Evolutionary conservation across 2,888 invertebrate genomes (phyloP).

Genomic region (Actias luna): DNA sequence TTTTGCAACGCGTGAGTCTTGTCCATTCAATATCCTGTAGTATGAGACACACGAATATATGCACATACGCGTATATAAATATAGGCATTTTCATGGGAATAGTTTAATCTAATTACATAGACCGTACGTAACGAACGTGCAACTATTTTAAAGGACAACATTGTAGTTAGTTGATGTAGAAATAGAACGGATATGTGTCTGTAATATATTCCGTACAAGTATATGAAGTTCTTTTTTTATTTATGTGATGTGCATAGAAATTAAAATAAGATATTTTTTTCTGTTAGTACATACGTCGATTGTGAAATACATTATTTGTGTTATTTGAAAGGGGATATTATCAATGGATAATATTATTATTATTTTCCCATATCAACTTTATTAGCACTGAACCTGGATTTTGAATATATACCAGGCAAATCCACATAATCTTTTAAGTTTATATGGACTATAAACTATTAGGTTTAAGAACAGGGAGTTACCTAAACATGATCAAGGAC

Average conservation of each 20-base stretch:
- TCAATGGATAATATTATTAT: too few relatives aligned
- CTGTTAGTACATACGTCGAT: too few relatives aligned
- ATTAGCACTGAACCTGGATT: too few relatives aligned
- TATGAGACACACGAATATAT: not conserved
- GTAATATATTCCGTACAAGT: conserved; percentile 10
- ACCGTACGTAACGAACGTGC: conserved; percentile 36
- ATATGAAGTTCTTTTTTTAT: conserved; percentile 7
- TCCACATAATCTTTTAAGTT: too few relatives aligned
- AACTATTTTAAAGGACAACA: conserved; percentile 15
- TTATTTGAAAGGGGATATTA: too few relatives aligned
- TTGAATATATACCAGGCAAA: too few relatives aligned
- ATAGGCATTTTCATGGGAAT: conserved; percentile 22
- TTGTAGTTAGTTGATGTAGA: conserved; percentile 6
- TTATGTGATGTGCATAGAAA: not conserved
- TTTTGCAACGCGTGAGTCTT: not conserved
- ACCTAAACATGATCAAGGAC: too few relatives aligned
- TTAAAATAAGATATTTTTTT: not conserved
- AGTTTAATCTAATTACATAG: conserved; percentile 45
- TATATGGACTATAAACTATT: too few relatives aligned
- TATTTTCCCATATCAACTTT: too few relatives aligned
- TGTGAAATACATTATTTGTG: too few relatives aligned
- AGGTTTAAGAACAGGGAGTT: too few relatives aligned
- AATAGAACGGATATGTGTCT: conserved; percentile 14
- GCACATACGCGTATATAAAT: too few relatives aligned
- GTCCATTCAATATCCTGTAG: conserved; percentile 2